phyloP scores from a whole-genome alignment of 2,888 invertebrate species.

The Tholera decimalis region DNA sequence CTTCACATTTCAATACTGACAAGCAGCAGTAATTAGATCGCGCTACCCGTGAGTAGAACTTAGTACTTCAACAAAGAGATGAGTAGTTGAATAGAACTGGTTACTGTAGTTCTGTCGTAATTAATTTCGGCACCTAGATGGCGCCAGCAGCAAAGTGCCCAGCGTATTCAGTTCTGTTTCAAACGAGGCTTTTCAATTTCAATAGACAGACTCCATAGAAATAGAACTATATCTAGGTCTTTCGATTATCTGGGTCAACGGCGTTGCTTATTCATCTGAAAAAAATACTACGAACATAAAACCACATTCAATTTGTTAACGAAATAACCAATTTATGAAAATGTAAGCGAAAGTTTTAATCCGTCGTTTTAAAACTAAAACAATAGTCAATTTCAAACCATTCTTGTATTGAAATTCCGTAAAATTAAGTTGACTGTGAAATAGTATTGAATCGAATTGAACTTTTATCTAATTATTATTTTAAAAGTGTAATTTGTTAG shows the following conservation, averaged over 20 bases:
- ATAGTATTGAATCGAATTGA: neutral
- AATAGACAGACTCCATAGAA: constrained; percentile 7
- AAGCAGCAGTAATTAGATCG: constrained; percentile 73
- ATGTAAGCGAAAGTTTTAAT: constrained; percentile 7
- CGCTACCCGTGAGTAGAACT: constrained; percentile 70
- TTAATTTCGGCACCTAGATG: constrained; percentile 49
- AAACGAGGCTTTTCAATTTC: constrained; percentile 2
- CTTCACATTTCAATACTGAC: constrained; percentile 62
- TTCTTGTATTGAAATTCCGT: constrained; percentile 6
- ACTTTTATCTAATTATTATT: neutral
- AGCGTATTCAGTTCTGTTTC: constrained; percentile 18
- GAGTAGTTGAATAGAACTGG: constrained; percentile 57
- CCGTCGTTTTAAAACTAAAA: constrained; percentile 14
- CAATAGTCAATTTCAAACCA: neutral
- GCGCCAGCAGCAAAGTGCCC: constrained; percentile 25
- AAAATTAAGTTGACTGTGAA: neutral
- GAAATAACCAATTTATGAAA: neutral
- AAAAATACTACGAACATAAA: neutral
- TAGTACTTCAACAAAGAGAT: constrained; percentile 61
- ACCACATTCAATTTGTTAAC: neutral
- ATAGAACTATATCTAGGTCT: neutral
- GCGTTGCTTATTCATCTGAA: neutral
- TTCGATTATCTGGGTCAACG: neutral
- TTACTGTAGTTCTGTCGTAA: constrained; percentile 40
- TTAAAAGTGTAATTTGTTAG: neutral